A percentile compares a stretch with the other conserved stretches of the same genome.
phyloP scores from a whole-genome alignment of 1,140 invertebrate genomes.

The Diabrotica virgifera region DNA sequence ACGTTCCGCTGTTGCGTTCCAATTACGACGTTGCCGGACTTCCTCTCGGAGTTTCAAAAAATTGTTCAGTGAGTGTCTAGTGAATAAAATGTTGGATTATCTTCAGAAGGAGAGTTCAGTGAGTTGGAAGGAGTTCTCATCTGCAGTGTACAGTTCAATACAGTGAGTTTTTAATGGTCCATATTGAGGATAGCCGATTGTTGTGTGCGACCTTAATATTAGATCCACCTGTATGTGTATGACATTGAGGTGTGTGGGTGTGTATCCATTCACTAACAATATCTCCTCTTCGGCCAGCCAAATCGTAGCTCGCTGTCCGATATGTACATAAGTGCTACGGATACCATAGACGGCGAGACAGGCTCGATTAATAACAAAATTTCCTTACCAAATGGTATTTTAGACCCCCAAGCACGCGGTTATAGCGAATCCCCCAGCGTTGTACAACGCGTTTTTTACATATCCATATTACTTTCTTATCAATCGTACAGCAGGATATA shows the following conservation, averaged over 20 bases:
- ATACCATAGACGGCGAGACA: not conserved
- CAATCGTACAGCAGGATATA: too few relatives aligned
- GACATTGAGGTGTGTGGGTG: constrained; percentile 45
- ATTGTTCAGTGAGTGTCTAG: not conserved
- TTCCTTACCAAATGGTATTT: too few relatives aligned
- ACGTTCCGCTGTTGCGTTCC: constrained; percentile 8
- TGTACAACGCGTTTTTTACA: too few relatives aligned
- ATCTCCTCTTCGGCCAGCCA: not conserved
- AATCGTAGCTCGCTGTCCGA: not conserved
- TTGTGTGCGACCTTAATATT: constrained; percentile 12
- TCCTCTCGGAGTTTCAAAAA: constrained; percentile 4
- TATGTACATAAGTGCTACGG: not conserved
- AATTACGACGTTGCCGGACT: constrained; percentile 23
- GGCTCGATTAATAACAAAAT: too few relatives aligned
- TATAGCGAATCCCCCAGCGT: too few relatives aligned
- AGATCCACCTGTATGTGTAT: constrained; percentile 34
- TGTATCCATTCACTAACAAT: constrained; percentile 35
- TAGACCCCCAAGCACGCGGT: too few relatives aligned
- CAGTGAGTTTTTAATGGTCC: constrained; percentile 25
- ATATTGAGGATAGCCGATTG: constrained; percentile 13
- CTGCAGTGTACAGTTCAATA: constrained; percentile 13
- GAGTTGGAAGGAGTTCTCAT: not conserved
- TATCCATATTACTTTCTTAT: too few relatives aligned
- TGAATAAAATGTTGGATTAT: constrained; percentile 19
- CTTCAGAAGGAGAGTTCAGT: constrained; percentile 5